Conservation (phyloP, 2,113 vertebrate genomes). For the Alligator mississippiensis region DNA sequence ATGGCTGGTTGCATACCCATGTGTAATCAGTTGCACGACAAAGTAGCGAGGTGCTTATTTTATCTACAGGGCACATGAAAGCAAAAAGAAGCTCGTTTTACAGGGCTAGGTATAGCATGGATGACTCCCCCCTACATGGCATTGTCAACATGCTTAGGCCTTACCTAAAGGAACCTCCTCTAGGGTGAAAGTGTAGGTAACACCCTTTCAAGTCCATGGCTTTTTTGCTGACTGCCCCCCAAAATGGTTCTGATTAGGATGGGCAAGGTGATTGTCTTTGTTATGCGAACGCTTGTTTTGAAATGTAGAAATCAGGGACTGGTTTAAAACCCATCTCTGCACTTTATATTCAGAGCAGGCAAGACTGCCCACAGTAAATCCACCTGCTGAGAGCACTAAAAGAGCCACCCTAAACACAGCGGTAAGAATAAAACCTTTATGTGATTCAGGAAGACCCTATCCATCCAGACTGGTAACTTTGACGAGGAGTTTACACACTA, state of each 20-base stretch:
- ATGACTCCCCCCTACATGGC: not conserved
- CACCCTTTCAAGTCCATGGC: not conserved
- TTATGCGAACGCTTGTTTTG: not conserved
- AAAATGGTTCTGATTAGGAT: not conserved
- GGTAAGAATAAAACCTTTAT: not conserved
- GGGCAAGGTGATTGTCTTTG: not conserved
- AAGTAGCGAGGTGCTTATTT: not conserved
- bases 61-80: not conserved
- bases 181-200: not conserved
- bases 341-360: not conserved
- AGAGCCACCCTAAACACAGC: not conserved
- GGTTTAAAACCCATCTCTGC: not conserved
- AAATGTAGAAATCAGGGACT: not conserved
- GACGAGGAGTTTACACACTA: not conserved
- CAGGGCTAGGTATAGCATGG: not conserved
- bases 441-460: not conserved
- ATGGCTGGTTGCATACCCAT: not conserved
- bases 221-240: not conserved
- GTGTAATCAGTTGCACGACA: not conserved
- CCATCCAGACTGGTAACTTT: not conserved
- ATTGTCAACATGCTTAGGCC: not conserved
- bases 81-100: not conserved
- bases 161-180: not conserved
- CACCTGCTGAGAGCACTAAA: not conserved
- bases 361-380: not conserved